Evolutionary conservation across 2,888 invertebrate species (phyloP).

Genomic region (Cephus nigrinus): DNA sequence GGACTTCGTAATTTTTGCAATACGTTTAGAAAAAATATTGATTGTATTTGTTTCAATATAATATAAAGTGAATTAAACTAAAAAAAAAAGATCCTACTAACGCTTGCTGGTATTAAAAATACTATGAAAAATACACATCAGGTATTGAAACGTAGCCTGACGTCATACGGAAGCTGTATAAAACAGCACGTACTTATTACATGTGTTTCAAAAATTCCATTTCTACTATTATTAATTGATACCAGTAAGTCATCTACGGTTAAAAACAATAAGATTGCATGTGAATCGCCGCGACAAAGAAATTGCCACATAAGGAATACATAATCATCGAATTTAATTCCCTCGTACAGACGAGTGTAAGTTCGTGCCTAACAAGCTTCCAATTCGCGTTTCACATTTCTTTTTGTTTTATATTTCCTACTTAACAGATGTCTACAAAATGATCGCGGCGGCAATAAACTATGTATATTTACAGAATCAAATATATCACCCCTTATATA

Average conservation of each 20-base stretch:
- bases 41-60: background rate
- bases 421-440: background rate
- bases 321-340: background rate
- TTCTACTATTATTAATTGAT: background rate
- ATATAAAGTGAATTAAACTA: background rate
- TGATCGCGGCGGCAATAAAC: background rate
- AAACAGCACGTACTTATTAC: background rate
- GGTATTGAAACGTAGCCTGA: background rate
- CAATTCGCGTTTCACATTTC: background rate
- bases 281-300: background rate
- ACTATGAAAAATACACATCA: background rate
- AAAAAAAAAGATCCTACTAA: background rate
- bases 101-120: background rate
- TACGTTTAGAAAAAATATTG: background rate
- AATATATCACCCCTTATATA: background rate
- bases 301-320: background rate
- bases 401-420: background rate
- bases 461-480: conserved; percentile 1
- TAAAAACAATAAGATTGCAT: background rate
- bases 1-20: background rate
- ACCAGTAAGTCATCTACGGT: background rate
- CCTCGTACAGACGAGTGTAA: background rate
- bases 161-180: background rate
- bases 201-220: background rate
- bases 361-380: background rate